Percentiles rank a stretch among this genome's conserved stretches.
These are phyloP conservation scores for Apostichopus parvimensis DNA, from an alignment of 35 echinoderm and acorn worm genomes.

Conservation along the genomic window DNA sequence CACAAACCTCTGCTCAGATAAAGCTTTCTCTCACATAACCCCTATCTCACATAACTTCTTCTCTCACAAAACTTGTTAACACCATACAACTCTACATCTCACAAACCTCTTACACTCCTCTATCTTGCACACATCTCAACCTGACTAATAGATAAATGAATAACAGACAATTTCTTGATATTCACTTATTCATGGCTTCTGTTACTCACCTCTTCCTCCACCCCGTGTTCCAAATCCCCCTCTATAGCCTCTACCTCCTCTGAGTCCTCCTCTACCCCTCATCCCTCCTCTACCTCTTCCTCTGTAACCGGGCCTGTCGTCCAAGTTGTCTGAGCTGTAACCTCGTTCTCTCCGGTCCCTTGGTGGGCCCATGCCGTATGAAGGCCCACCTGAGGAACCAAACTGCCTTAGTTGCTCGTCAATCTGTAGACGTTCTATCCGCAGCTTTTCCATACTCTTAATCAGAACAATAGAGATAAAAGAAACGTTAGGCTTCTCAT, in stretches of 20 bases:
- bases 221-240: constrained; percentile 11
- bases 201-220: constrained; percentile 47
- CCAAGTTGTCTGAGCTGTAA: constrained; percentile 85
- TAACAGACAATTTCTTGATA: no score
- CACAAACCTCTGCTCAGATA: no score
- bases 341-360: constrained; percentile 80
- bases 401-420: constrained; percentile 89
- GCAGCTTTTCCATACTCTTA: constrained; percentile 89
- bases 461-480: no score
- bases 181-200: no score
- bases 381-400: constrained; percentile 49
- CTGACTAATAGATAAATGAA: no score
- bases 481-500: constrained; percentile 63
- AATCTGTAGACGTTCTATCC: constrained; percentile 89
- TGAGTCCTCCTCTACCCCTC: constrained; percentile 32
- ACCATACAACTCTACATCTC: no score
- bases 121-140: no score
- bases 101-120: no score
- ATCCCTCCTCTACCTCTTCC: constrained; percentile 59
- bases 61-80: no score
- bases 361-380: constrained; percentile 67
- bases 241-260: constrained; percentile 56
- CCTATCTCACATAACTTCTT: no score
- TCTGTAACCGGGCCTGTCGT: constrained; percentile 67
- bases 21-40: no score